Base-by-base conservation (phyloP, 2,797 vertebrate species). In the Acipenser oxyrinchus region DNA sequence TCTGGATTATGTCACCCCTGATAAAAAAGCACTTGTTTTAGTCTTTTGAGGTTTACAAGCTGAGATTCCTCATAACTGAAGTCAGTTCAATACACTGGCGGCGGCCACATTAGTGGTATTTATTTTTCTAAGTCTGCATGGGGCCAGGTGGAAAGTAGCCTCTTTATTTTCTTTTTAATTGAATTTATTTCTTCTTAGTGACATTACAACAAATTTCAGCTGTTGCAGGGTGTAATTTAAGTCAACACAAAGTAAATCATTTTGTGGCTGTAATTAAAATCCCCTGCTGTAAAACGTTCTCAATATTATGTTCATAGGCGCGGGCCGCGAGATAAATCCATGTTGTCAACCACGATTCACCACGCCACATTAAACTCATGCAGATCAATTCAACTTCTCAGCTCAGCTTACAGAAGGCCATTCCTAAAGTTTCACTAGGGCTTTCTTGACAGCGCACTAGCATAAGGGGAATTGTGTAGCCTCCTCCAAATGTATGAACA, bases 301-400 rank as follows among this genome's bases (percentile, higher is more conserved):
- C 80, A 83, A 88, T 90, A 89, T 90, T 89, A 87, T 87, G 85
- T 89, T 90, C 85, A 48, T 84, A 80, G 79, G 82, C 71, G 74
- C 70, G 80, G 80, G 81, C 75, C 73, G 74, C 51, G 74, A 82
- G 81, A 89, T 89, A 90, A 91, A 90, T 91, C 87, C 87, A 74
- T 66, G 77, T 83, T 89, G 88, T 88, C 88, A 85, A 83, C 84
- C 62, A 69, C 82, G 66, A 90, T 90, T 91, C 87, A 90, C 86
- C 87, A 89, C 83, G 84, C 84, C 83, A 84, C 89, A 90, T 91
- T 89, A 91, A 89, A 88, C 84, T 88, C 81, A 78, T 85, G 85
- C 75, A 88, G 85, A 90, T 91, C 89, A 89, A 90, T 90, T 90
- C 85, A 89, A 89, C 82, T 89, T 86, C 84, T 82, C 84, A 79